Conservation (phyloP, 2,888 invertebrate genomes). For the Axea sp. region DNA sequence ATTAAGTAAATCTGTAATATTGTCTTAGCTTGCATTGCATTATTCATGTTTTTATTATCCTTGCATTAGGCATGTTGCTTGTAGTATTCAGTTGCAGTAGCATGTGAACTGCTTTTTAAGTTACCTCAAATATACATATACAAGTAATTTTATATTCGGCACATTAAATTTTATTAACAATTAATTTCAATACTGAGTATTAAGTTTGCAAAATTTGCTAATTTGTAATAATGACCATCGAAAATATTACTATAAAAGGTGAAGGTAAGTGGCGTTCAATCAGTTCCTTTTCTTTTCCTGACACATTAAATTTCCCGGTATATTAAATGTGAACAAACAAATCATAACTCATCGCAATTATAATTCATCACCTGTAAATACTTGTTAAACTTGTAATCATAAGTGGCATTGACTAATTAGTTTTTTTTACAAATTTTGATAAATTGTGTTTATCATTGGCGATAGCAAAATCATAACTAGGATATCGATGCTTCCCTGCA, state of each 20-base stretch:
- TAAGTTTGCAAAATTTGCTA: slow-evolving; percentile 18
- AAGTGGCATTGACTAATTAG: slow-evolving; percentile 74
- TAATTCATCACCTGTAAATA: slow-evolving; percentile 64
- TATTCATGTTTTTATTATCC: slow-evolving; percentile 23
- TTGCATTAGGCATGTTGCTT: slow-evolving; percentile 48
- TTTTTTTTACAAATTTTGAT: slow-evolving; percentile 74
- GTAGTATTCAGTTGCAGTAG: slow-evolving; percentile 20
- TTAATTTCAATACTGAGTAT: slow-evolving; percentile 12
- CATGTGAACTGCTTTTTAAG: slow-evolving; percentile 47
- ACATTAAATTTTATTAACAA: slow-evolving; percentile 32
- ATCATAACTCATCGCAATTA: slow-evolving; percentile 51
- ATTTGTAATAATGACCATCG: slow-evolving; percentile 4
- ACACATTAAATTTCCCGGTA: too few species aligned
- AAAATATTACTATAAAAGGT: not conserved
- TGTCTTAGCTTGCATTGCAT: not conserved
- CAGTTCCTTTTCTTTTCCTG: not conserved
- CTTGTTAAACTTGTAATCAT: slow-evolving; percentile 55
- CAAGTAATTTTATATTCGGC: too few species aligned
- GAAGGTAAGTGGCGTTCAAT: slow-evolving; percentile 37
- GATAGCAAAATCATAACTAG: slow-evolving; percentile 10
- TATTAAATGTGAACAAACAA: not conserved
- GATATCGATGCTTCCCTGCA: slow-evolving; percentile 29
- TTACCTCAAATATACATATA: slow-evolving; percentile 31
- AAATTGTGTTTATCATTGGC: slow-evolving; percentile 22
- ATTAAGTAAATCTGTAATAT: too few species aligned